Conservation (phyloP, 1,140 invertebrate species). For the Anagrus nilaparvatae region DNA sequence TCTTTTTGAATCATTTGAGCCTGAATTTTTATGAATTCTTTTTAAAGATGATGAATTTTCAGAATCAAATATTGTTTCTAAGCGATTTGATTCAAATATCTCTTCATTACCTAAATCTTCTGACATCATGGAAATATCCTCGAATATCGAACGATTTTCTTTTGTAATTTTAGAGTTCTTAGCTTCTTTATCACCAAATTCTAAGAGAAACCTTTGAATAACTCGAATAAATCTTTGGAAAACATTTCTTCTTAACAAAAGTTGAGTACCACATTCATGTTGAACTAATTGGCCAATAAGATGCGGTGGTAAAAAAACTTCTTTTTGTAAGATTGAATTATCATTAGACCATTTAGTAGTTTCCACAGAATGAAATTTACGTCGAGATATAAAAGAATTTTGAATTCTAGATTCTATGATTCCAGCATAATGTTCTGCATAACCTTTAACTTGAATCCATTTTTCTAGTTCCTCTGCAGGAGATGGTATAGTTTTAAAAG, state of each 20-base stretch:
- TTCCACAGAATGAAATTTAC: slow-evolving; percentile 67
- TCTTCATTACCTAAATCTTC: slow-evolving; percentile 29
- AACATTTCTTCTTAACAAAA: slow-evolving; percentile 44
- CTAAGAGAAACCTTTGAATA: slow-evolving; percentile 32
- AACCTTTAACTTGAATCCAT: slow-evolving; percentile 35
- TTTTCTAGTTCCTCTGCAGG: slow-evolving; percentile 35
- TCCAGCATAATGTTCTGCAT: slow-evolving; percentile 64
- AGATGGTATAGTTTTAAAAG: slow-evolving; percentile 45
- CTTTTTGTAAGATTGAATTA: slow-evolving; percentile 32
- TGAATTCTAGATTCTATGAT: slow-evolving; percentile 80
- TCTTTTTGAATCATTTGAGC: slow-evolving; percentile 34
- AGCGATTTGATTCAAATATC: slow-evolving; percentile 22
- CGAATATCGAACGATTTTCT: slow-evolving; percentile 20
- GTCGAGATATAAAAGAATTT: slow-evolving; percentile 75
- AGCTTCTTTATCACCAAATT: slow-evolving; percentile 21
- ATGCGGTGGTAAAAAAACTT: slow-evolving; percentile 71
- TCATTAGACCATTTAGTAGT: slow-evolving; percentile 54
- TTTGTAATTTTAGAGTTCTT: slow-evolving; percentile 19
- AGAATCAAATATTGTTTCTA: slow-evolving; percentile 38
- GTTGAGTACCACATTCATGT: slow-evolving; percentile 61
- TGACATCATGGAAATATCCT: slow-evolving; percentile 24
- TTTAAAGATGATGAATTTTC: slow-evolving; percentile 27
- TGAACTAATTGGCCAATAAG: slow-evolving; percentile 79
- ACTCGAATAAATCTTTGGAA: slow-evolving; percentile 32
- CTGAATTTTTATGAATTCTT: slow-evolving; percentile 31